Evolutionary conservation across 2,888 invertebrate species (phyloP), one percentile per base, ranked within the genome.

Genomic region (Chouioia cunea): DNA sequence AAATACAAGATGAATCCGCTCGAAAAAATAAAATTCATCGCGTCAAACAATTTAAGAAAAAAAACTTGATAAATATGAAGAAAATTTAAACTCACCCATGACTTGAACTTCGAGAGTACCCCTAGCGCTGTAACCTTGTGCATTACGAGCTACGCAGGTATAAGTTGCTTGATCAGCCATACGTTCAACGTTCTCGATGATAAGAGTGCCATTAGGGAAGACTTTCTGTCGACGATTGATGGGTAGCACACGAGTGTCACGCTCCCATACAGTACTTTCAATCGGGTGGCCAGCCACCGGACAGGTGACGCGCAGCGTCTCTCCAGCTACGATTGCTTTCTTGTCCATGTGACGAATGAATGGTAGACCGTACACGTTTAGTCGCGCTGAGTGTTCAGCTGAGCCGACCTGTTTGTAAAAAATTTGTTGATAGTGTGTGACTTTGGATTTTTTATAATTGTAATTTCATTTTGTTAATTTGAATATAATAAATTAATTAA

Each of bases 231-330:
- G 95, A 80, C 97, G 91, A 87, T 97, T 97, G 87, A 96, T 96
- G 65, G 97, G 97, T 74, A 97, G 88, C 22, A 93, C 91, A 70
- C 95, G 91, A 80, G 91, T 92, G 80, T 93, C 95, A 86, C 96
- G 90, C 87, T 96, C 96, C 97, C 97, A 98, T n/a, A 94, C 93
- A 79, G 97, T 95, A 57, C 93, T 92, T 80, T 96, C 94, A 76
- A 97, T 95, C 12, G 97, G 97, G 87, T 96, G 96, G 48, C 97
- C 97, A 74, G 97, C 96, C 48, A 97, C 97, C 0, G 97, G 97
- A 83, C 97, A 97, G 78, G 95, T 94, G 0, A 96, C 94, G 75
- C 94, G 90, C 75, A 97, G 89, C 20, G 92, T 95, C 83, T 96
- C 95, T 64, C 96, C 96, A 67, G 96, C 96, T 46, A 97, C 95